These are phyloP conservation scores for Atractosteus spatula DNA, from an alignment of 2,113 vertebrate genomes.

Conservation along the genomic window DNA sequence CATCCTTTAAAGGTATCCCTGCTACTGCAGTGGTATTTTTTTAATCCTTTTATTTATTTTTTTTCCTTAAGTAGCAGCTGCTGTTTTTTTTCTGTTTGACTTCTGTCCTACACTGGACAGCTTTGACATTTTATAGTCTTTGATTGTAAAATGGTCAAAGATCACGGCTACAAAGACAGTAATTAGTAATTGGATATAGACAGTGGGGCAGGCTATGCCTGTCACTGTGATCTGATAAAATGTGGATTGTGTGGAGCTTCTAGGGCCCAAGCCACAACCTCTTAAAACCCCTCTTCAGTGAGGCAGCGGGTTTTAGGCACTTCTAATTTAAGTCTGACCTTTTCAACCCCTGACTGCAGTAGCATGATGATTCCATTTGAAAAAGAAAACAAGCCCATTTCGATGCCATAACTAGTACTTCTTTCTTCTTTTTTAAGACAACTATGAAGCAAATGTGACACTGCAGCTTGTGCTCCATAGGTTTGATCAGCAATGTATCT, in stretches of 20 bases:
- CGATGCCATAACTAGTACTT: too few species aligned
- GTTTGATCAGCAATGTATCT: too few species aligned
- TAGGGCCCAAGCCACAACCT: slow-evolving; percentile 20
- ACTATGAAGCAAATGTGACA: too few species aligned
- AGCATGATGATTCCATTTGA: neutral
- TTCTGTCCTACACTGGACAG: slow-evolving; percentile 4
- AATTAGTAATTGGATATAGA: slow-evolving; percentile 41
- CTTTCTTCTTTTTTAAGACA: too few species aligned
- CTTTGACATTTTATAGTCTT: slow-evolving; percentile 31
- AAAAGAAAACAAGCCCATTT: too few species aligned
- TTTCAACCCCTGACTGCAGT: slow-evolving; percentile 3
- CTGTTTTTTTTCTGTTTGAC: slow-evolving; percentile 4
- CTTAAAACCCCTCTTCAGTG: slow-evolving; percentile 28
- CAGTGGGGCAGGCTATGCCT: slow-evolving; percentile 12
- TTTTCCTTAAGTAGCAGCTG: neutral
- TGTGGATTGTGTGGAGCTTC: slow-evolving; percentile 14
- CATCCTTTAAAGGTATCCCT: neutral
- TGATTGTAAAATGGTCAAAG: slow-evolving; percentile 31
- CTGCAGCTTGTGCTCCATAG: too few species aligned
- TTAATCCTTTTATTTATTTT: neutral
- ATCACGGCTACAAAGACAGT: slow-evolving; percentile 28
- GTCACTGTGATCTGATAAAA: slow-evolving; percentile 12
- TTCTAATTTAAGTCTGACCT: slow-evolving; percentile 44
- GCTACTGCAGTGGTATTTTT: neutral
- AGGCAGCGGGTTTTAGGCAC: slow-evolving; percentile 36